These are phyloP conservation scores for Clarias magur DNA, from an alignment of 2,113 vertebrate species.

Conservation along the genomic window DNA sequence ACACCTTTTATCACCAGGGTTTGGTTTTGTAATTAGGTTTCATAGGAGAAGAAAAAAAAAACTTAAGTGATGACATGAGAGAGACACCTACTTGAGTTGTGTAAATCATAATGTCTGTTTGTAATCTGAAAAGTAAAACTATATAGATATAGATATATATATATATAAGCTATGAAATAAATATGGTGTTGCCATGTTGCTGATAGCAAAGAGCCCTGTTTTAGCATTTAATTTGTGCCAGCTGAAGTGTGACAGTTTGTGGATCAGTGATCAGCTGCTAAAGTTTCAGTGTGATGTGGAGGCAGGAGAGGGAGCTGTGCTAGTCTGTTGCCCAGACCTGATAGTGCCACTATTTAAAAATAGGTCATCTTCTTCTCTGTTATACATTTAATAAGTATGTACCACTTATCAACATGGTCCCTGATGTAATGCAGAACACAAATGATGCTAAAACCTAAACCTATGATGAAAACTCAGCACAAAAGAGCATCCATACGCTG, in stretches of 20 bases:
- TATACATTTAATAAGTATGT: conserved; percentile 1
- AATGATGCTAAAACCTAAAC: neutral
- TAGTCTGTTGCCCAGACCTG: conserved; percentile 15
- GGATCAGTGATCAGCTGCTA: conserved; percentile 2
- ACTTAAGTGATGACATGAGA: neutral
- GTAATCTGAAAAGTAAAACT: neutral
- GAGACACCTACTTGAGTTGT: neutral
- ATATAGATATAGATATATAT: neutral
- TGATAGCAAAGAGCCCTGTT: neutral
- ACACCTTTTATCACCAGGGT: neutral
- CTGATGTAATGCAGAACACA: neutral
- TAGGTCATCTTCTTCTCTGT: conserved; percentile 29
- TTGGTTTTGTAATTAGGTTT: neutral
- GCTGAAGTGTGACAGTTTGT: neutral
- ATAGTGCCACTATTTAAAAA: conserved; percentile 26
- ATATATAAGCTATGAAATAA: conserved; percentile 1
- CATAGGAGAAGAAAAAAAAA: neutral
- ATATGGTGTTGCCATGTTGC: conserved; percentile 8
- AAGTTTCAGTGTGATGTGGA: conserved; percentile 43
- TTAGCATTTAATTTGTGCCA: conserved; percentile 18
- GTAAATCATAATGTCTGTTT: neutral
- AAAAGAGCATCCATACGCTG: neutral
- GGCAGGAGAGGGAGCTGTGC: neutral
- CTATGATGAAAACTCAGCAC: too few relatives aligned
- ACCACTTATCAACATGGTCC: conserved; percentile 28